Percentiles rank a stretch among this genome's conserved stretches.
These are phyloP conservation scores for Lacerta agilis DNA, from an alignment of 2,797 vertebrate genomes.

Conservation along the genomic window DNA sequence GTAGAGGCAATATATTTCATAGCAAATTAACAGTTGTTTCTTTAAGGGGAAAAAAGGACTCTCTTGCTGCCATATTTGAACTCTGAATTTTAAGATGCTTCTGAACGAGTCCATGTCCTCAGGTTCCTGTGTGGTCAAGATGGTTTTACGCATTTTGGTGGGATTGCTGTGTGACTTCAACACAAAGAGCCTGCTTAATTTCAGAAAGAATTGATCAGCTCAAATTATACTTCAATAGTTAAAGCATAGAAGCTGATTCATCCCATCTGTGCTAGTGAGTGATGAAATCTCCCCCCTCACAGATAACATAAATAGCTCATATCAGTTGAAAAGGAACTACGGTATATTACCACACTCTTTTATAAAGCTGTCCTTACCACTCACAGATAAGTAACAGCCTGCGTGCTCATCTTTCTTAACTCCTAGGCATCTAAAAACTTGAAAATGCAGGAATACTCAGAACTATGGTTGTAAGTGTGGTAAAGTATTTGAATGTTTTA, in stretches of 20 bases:
- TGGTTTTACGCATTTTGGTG: background rate
- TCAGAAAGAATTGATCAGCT: background rate
- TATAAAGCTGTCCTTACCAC: background rate
- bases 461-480: background rate
- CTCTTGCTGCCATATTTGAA: constrained; percentile 18
- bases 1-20: constrained; percentile 21
- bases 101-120: background rate
- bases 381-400: background rate
- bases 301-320: constrained; percentile 34
- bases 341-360: background rate
- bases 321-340: constrained; percentile 61
- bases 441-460: background rate
- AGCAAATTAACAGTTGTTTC: background rate
- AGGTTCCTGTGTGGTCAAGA: constrained; percentile 23
- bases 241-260: constrained; percentile 60
- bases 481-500: constrained; percentile 9
- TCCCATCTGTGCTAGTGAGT: constrained; percentile 59
- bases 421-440: background rate
- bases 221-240: background rate
- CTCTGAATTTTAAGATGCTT: constrained; percentile 50
- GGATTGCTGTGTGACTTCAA: constrained; percentile 48
- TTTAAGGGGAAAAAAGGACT: background rate
- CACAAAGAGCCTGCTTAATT: background rate
- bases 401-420: background rate
- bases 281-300: constrained; percentile 51